Percentiles rank a stretch among this genome's conserved stretches.
These are phyloP conservation scores for Stomatorhinus ivindoensis DNA, from an alignment of 2,113 vertebrate genomes.

Conservation along the genomic window DNA sequence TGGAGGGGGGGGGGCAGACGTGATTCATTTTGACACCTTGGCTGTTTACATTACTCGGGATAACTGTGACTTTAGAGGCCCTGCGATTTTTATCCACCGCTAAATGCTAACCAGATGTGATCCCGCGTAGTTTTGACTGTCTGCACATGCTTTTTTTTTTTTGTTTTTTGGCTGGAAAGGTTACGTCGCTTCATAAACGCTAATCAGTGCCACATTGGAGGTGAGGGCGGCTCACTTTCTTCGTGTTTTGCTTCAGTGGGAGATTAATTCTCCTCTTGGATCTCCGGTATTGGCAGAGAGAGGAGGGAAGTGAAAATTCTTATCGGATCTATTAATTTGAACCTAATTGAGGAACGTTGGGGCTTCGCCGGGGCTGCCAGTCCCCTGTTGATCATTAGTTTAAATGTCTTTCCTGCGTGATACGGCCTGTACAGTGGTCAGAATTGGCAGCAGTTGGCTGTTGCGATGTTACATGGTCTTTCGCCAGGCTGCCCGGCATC, in stretches of 20 bases:
- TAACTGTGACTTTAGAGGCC: conserved; percentile 39
- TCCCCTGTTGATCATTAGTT: not conserved
- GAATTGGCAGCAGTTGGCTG: not conserved
- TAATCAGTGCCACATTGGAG: conserved; percentile 43
- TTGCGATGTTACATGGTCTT: not conserved
- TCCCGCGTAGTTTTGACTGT: conserved; percentile 27
- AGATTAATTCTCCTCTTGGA: conserved; percentile 8
- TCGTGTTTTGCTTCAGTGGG: not conserved
- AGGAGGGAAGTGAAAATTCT: not conserved
- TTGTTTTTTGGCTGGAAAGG: conserved; percentile 32
- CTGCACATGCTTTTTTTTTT: conserved; percentile 22
- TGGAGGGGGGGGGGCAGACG: conserved; percentile 28
- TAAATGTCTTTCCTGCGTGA: not conserved
- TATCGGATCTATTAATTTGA: not conserved
- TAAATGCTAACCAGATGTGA: conserved; percentile 50
- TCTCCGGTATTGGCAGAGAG: conserved; percentile 9
- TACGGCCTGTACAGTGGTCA: not conserved
- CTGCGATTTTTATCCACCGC: conserved; percentile 25
- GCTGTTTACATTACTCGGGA: conserved; percentile 45
- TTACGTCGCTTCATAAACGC: conserved; percentile 35
- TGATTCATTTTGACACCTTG: conserved; percentile 45
- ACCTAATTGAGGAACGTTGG: not conserved
- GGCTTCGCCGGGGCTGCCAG: not conserved
- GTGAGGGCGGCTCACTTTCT: conserved; percentile 22
- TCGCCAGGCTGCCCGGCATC: not conserved